A percentile compares a stretch with the other conserved stretches of the same genome.
These are phyloP conservation scores for Enoplosus armatus DNA, from an alignment of 2,797 vertebrate genomes.

Conservation along the genomic window DNA sequence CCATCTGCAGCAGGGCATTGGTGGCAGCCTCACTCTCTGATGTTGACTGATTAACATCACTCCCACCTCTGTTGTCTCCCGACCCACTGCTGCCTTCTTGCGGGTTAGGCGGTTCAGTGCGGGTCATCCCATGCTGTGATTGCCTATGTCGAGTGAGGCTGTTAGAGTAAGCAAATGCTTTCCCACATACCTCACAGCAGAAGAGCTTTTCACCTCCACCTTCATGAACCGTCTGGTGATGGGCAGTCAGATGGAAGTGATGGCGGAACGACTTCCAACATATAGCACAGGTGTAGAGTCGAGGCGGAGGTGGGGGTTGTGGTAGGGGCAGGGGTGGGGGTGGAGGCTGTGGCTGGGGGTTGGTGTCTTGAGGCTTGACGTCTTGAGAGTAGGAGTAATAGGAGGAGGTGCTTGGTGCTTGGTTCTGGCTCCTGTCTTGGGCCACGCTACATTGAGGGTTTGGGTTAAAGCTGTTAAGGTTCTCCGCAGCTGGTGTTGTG, in stretches of 20 bases:
- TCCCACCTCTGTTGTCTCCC: conserved; percentile 77
- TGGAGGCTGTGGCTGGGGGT: conserved; percentile 78
- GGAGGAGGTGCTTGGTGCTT: conserved; percentile 87
- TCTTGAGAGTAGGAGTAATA: conserved; percentile 87
- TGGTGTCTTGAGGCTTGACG: conserved; percentile 82
- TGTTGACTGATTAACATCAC: conserved; percentile 79
- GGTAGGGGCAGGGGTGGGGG: conserved; percentile 69
- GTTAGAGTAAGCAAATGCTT: conserved; percentile 93
- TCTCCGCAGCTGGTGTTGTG: conserved; percentile 84
- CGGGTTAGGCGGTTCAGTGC: conserved; percentile 78
- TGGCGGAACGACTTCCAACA: conserved; percentile 96
- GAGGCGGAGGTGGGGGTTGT: conserved; percentile 80
- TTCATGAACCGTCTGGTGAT: conserved; percentile 93
- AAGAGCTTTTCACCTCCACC: conserved; percentile 91
- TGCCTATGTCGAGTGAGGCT: conserved; percentile 94
- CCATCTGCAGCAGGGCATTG: conserved; percentile 87
- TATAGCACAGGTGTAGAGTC: conserved; percentile 92
- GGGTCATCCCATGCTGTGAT: conserved; percentile 89
- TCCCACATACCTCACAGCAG: conserved; percentile 92
- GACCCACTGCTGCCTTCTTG: conserved; percentile 81
- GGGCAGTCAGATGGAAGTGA: conserved; percentile 91
- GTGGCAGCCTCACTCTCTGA: conserved; percentile 89
- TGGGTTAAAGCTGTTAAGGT: conserved; percentile 86
- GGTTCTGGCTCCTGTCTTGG: conserved; percentile 84
- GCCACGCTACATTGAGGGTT: conserved; percentile 86